These are phyloP conservation scores for human (Homo sapiens) DNA, from an alignment of 2,113 vertebrate genomes.

Conservation along the genomic window DNA sequence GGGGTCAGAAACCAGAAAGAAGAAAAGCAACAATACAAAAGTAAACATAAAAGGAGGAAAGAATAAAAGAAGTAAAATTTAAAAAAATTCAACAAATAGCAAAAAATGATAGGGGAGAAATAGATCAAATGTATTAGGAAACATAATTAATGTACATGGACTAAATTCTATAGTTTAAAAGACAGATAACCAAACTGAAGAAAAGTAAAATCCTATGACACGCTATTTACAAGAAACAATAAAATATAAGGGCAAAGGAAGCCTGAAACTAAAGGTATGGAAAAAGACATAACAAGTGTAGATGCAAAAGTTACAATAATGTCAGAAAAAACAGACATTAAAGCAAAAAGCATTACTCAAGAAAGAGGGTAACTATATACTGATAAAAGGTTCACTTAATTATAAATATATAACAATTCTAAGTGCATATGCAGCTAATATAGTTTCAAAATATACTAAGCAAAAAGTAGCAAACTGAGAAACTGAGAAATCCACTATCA, in stretches of 20 bases:
- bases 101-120: background rate
- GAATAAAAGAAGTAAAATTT: background rate
- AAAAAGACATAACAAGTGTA: background rate
- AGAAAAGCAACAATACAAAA: background rate
- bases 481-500: background rate
- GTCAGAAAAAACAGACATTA: background rate
- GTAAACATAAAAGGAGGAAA: background rate
- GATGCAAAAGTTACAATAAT: background rate
- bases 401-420: slow-evolving; percentile 28
- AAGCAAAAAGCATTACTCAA: background rate
- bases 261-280: background rate
- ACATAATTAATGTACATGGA: background rate
- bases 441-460: background rate
- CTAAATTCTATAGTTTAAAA: slow-evolving; percentile 18
- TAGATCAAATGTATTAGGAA: background rate
- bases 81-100: background rate
- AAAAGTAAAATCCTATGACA: background rate
- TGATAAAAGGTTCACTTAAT: background rate
- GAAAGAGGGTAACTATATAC: background rate
- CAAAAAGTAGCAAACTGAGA: background rate
- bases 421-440: background rate
- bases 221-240: background rate
- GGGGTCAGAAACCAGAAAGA: background rate
- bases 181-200: background rate
- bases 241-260: background rate